Evolutionary conservation across 2,888 invertebrate species (phyloP).

Genomic region (Arrhopalites spinosus): DNA sequence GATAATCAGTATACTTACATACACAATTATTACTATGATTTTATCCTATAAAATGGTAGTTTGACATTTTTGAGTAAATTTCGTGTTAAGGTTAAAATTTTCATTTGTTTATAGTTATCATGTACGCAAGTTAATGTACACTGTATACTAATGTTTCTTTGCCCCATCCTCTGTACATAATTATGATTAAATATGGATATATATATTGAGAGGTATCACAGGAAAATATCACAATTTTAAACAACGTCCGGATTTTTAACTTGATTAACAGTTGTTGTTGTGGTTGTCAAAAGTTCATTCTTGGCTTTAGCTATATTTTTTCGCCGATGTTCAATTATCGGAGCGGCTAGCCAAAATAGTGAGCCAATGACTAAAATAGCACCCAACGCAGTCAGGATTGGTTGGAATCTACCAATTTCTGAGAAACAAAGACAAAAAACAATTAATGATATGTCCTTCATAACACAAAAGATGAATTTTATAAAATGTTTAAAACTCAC

Average conservation of each 20-base stretch:
- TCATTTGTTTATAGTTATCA: too few relatives aligned
- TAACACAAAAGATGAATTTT: slow-evolving; percentile 60
- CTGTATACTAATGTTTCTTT: too few relatives aligned
- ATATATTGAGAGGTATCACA: slow-evolving; percentile 12
- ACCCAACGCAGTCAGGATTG: slow-evolving; percentile 75
- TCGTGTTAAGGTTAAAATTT: too few relatives aligned
- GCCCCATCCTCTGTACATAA: too few relatives aligned
- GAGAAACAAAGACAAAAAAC: background rate
- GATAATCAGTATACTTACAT: too few relatives aligned
- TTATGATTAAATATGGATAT: too few relatives aligned
- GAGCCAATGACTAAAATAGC: slow-evolving; percentile 74
- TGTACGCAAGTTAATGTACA: too few relatives aligned
- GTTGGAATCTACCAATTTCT: slow-evolving; percentile 65
- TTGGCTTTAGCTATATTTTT: slow-evolving; percentile 3
- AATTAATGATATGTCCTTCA: too few relatives aligned
- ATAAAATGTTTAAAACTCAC: slow-evolving; percentile 65
- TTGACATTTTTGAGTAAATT: too few relatives aligned
- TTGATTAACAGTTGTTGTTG: background rate
- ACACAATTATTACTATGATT: too few relatives aligned
- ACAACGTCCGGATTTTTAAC: slow-evolving; percentile 18
- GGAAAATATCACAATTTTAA: slow-evolving; percentile 18
- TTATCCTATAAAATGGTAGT: too few relatives aligned
- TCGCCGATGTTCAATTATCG: slow-evolving; percentile 64
- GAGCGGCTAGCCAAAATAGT: slow-evolving; percentile 75
- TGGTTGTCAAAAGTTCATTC: background rate